A percentile compares a stretch with the other conserved stretches of the same genome.
These are phyloP conservation scores for Nesogale talazaci DNA, from an alignment of 2,113 vertebrate species.

Conservation along the genomic window DNA sequence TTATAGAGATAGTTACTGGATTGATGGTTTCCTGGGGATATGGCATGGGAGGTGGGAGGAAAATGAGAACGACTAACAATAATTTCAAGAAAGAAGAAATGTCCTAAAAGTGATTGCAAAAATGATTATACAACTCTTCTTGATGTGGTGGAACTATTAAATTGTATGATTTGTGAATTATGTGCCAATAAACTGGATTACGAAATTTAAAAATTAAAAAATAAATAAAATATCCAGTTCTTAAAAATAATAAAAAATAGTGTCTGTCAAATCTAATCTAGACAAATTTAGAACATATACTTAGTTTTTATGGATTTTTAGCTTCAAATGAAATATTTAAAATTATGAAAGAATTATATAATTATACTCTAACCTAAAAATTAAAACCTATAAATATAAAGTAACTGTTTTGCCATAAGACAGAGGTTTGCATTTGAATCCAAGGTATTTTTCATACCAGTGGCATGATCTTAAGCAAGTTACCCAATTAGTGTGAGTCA, in stretches of 20 bases:
- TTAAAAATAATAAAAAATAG: slow-evolving; percentile 28
- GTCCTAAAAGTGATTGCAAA: too few species aligned
- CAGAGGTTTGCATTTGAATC: not conserved
- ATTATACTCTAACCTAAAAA: not conserved
- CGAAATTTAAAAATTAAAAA: too few species aligned
- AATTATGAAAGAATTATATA: not conserved
- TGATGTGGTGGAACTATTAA: too few species aligned
- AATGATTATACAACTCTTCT: too few species aligned
- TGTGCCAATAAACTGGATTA: too few species aligned
- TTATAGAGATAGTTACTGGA: too few species aligned
- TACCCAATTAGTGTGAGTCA: not conserved
- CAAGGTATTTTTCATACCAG: not conserved
- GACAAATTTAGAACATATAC: not conserved
- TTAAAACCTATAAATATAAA: not conserved
- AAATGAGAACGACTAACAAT: too few species aligned
- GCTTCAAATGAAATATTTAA: not conserved
- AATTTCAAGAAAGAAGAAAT: too few species aligned
- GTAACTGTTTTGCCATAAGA: not conserved
- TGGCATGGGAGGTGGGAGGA: too few species aligned
- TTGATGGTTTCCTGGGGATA: too few species aligned
- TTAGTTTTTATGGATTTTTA: too few species aligned
- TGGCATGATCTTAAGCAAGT: not conserved
- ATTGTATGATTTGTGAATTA: too few species aligned
- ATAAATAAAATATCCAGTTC: not conserved
- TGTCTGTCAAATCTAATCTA: not conserved